A percentile compares a stretch with the other conserved stretches of the same genome.
Evolutionary conservation across 2,113 vertebrate species (phyloP).

Genomic region (Lophius piscatorius): DNA sequence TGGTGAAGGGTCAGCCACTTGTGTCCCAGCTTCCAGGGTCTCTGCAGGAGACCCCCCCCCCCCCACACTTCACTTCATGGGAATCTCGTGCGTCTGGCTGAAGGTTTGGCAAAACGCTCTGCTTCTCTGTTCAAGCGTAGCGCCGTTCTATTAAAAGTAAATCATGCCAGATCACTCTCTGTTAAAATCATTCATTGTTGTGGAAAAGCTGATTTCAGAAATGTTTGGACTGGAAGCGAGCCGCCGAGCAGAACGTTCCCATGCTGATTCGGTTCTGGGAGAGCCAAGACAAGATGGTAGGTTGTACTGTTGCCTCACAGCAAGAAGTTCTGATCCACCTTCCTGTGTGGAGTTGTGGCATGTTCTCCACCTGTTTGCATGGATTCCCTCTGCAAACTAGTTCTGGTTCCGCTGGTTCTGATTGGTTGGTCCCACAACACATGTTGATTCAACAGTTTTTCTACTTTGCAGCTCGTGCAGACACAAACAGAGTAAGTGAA

Average conservation of each 20-base stretch:
- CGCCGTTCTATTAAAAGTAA: conserved; percentile 14
- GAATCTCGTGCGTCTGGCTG: conserved; percentile 14
- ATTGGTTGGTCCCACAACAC: no score
- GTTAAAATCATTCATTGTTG: conserved; percentile 11
- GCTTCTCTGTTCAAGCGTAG: conserved; percentile 10
- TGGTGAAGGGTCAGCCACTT: conserved; percentile 43
- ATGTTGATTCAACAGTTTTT: no score
- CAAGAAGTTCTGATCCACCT: no score
- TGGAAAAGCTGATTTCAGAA: conserved; percentile 13
- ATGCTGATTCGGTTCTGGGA: conserved; percentile 5
- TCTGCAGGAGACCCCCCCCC: conserved; percentile 22
- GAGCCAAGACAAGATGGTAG: conserved; percentile 2
- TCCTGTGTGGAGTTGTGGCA: no score
- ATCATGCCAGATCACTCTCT: conserved; percentile 3
- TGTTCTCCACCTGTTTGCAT: no score
- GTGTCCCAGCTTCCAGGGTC: conserved; percentile 25
- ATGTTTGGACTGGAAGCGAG: not conserved
- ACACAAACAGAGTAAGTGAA: no score
- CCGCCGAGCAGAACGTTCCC: not conserved
- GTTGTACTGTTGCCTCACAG: no score
- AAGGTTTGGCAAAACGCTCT: conserved; percentile 40
- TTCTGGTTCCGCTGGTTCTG: no score
- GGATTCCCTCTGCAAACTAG: no score
- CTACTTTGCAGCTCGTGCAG: no score
- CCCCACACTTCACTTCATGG: conserved; percentile 5